These are phyloP conservation scores for Drosophila quinaria DNA, from an alignment of 2,888 invertebrate genomes.

Conservation along the genomic window DNA sequence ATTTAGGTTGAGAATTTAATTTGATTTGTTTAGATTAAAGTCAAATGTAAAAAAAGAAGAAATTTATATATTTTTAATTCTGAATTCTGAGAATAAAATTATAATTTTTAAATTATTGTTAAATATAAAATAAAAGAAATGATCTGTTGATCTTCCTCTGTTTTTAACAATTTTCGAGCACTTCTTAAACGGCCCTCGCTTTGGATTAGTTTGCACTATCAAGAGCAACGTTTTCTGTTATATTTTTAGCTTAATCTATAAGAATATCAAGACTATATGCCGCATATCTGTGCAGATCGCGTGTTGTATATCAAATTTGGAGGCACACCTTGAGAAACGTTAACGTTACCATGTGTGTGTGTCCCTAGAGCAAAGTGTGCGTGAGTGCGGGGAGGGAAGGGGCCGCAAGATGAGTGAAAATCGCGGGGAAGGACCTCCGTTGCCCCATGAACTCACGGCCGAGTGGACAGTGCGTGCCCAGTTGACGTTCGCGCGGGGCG, in stretches of 20 bases:
- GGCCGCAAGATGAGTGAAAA: slow-evolving; percentile 29
- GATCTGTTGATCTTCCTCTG: not conserved
- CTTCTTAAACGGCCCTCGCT: slow-evolving; percentile 35
- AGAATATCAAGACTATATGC: slow-evolving; percentile 51
- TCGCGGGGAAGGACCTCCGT: slow-evolving; percentile 39
- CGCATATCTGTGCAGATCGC: slow-evolving; percentile 61
- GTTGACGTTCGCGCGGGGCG: slow-evolving; percentile 87
- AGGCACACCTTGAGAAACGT: slow-evolving; percentile 30
- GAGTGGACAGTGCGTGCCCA: slow-evolving; percentile 91
- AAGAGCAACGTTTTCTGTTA: slow-evolving; percentile 38
- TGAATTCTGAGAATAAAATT: too few relatives aligned
- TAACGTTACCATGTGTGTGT: slow-evolving; percentile 6
- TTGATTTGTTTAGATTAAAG: too few relatives aligned
- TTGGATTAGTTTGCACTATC: slow-evolving; percentile 45
- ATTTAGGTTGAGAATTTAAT: not conserved
- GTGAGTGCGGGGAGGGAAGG: slow-evolving; percentile 7
- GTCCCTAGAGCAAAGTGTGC: slow-evolving; percentile 25
- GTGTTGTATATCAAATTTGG: slow-evolving; percentile 39
- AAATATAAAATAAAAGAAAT: not conserved
- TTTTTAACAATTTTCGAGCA: not conserved
- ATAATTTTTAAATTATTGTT: too few relatives aligned
- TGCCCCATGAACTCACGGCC: slow-evolving; percentile 86
- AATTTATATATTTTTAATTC: too few relatives aligned
- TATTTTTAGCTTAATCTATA: slow-evolving; percentile 67
- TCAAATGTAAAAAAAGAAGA: too few relatives aligned